A percentile compares a stretch with the other conserved stretches of the same genome.
phyloP scores from a whole-genome alignment of 2,888 invertebrate species.

The Trichopria drosophilae region DNA sequence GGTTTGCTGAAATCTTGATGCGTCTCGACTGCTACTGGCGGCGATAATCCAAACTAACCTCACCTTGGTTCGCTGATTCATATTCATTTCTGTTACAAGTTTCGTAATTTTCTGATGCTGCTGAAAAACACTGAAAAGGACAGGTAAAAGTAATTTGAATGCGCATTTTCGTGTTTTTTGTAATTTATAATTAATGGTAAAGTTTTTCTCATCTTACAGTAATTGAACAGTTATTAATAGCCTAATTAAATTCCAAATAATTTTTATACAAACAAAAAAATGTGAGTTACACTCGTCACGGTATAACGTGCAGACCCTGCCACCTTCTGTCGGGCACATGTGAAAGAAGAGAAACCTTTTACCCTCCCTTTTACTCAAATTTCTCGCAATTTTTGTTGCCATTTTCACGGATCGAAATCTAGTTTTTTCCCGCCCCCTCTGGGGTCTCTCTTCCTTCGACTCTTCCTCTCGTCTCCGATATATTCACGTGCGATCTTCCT shows the following conservation, averaged over 20 bases:
- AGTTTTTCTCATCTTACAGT: slow-evolving; percentile 54
- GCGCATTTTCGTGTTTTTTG: slow-evolving; percentile 42
- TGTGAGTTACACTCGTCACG: slow-evolving; percentile 53
- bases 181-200: slow-evolving; percentile 56
- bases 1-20: too few relatives aligned
- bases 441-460: slow-evolving; percentile 14
- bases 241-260: slow-evolving; percentile 55
- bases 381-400: slow-evolving; percentile 6
- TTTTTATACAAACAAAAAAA: slow-evolving; percentile 55
- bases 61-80: too few relatives aligned
- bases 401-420: slow-evolving; percentile 15
- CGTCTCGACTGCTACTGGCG: too few relatives aligned
- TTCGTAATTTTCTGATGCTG: too few relatives aligned
- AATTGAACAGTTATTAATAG: slow-evolving; percentile 56
- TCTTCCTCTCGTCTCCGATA: slow-evolving; percentile 3
- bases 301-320: slow-evolving; percentile 47
- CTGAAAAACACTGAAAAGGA: not conserved
- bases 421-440: slow-evolving; percentile 24
- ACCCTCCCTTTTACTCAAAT: slow-evolving; percentile 21
- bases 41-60: too few relatives aligned
- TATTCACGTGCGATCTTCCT: slow-evolving; percentile 1
- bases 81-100: too few relatives aligned
- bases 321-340: slow-evolving; percentile 37
- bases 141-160: slow-evolving; percentile 15
- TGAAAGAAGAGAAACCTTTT: slow-evolving; percentile 15